Percentiles rank a stretch among this genome's conserved stretches.
Evolutionary conservation across 1,140 invertebrate species (phyloP).

Genomic region (Temnothorax longispinosus): DNA sequence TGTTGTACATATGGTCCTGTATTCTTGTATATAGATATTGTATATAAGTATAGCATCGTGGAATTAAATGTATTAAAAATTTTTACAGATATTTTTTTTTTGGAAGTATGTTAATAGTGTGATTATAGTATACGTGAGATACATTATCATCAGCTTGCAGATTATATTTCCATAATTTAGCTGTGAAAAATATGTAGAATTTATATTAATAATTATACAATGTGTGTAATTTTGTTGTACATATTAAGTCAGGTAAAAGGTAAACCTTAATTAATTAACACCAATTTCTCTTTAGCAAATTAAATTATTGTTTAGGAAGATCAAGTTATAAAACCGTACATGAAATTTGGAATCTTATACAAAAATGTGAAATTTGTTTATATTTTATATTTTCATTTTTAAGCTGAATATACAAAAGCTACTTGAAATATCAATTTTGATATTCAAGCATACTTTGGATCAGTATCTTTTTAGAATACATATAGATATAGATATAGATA

Average conservation of each 20-base stretch:
- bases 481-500: neutral
- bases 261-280: slow-evolving; percentile 54
- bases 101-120: neutral
- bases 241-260: slow-evolving; percentile 52
- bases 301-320: neutral
- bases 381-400: neutral
- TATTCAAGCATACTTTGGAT: neutral
- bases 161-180: slow-evolving; percentile 71
- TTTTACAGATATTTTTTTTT: slow-evolving; percentile 38
- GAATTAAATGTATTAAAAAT: neutral
- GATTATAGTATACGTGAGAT: slow-evolving; percentile 47
- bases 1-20: slow-evolving; percentile 42
- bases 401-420: neutral
- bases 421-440: neutral
- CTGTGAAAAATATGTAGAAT: slow-evolving; percentile 69
- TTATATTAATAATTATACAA: slow-evolving; percentile 52
- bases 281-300: slow-evolving; percentile 16
- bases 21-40: slow-evolving; percentile 51
- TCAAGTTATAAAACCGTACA: neutral
- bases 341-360: slow-evolving; percentile 5
- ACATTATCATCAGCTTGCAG: slow-evolving; percentile 42
- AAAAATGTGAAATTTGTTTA: slow-evolving; percentile 11
- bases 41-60: slow-evolving; percentile 6
- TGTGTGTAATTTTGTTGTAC: slow-evolving; percentile 71
- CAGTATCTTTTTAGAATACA: neutral